Conservation (phyloP, 2,113 vertebrate species). For the Cygnus atratus region DNA sequence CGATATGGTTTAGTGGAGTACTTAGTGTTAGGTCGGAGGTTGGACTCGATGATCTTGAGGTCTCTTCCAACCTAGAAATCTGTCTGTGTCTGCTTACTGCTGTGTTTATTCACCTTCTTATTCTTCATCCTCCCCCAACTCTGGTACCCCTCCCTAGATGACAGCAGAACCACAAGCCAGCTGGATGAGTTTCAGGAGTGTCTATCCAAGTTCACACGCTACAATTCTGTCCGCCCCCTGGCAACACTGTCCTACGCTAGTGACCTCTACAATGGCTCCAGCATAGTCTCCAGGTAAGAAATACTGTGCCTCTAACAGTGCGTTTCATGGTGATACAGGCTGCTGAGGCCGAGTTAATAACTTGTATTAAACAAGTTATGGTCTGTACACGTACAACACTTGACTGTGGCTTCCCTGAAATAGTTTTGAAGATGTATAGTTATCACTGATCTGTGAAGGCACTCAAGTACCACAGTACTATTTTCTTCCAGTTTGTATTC, state of each 20-base stretch:
- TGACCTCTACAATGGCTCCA: conserved; percentile 98
- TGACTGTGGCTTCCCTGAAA: neutral
- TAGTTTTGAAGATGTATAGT: fast-evolving
- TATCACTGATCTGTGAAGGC: fast-evolving
- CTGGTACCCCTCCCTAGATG: conserved; percentile 78
- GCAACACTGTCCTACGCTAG: conserved; percentile 97
- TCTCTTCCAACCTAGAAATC: too few relatives aligned
- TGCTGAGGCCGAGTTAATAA: neutral
- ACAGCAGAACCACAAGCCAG: conserved; percentile 93
- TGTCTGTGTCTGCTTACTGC: too few relatives aligned
- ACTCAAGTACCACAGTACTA: neutral
- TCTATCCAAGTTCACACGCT: conserved; percentile 96
- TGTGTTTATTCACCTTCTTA: neutral
- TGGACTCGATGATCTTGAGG: too few relatives aligned
- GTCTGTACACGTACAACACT: neutral
- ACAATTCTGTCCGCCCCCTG: conserved; percentile 95
- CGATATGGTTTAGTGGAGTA: too few relatives aligned
- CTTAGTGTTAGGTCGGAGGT: too few relatives aligned
- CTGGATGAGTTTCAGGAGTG: conserved; percentile 99
- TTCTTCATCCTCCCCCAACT: neutral
- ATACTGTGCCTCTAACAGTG: fast-evolving
- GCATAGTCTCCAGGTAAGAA: conserved; percentile 97
- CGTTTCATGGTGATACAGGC: fast-evolving
- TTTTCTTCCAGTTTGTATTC: neutral
- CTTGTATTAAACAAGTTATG: fast-evolving